Evolutionary conservation across 2,797 vertebrate genomes (phyloP), one percentile per base, ranked within the genome.

Genomic region (Semotilus atromaculatus): DNA sequence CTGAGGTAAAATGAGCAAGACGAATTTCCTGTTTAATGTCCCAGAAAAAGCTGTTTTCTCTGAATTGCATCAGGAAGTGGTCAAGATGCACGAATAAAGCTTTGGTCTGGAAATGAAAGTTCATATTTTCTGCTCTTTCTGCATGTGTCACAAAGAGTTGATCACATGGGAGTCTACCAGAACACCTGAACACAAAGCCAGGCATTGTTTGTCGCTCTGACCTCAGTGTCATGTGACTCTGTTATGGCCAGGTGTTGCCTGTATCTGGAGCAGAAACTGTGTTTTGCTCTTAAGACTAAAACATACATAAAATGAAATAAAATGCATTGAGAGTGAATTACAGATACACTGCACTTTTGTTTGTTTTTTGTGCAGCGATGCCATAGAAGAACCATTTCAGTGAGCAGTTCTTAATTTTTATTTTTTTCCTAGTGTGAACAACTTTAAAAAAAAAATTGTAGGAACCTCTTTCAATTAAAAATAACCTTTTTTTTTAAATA

Each of bases 151-250:
- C 73, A 85, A 40, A 87, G 82, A 82, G 70, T 67, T 85, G 73
- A 87, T 84, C 81, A 88, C 85, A 87, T 84, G 75, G 84, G 78
- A 84, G 81, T 67, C 78, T 66, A 64, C 79, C 70, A 18, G 76
- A 83, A 89, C 88, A 88, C 88, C 87, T 87, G 84, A 88, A 82
- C 66, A 90, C 88, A 89, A 89, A 83, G 86, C 72, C 68, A 55
- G 45, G 58, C 82, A 85, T 89, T 90, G 87, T 89, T 82, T 80
- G 64, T 86, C 34, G 53, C 26, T 9, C 80, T 88, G 86, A 88
- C 86, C 87, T 88, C 75, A 82, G 79, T 86, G 83, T 89, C 89
- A 88, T 75, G 79, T 88, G 88, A 88, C 81, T 81, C 77, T 67
- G 53, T 82, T 80, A 82, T 67, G 82, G 60, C 85, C 88, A 90